Percentiles rank a stretch among this genome's conserved stretches.
Evolutionary conservation across 2,888 invertebrate species (phyloP).

Genomic region (Clanis bilineata): DNA sequence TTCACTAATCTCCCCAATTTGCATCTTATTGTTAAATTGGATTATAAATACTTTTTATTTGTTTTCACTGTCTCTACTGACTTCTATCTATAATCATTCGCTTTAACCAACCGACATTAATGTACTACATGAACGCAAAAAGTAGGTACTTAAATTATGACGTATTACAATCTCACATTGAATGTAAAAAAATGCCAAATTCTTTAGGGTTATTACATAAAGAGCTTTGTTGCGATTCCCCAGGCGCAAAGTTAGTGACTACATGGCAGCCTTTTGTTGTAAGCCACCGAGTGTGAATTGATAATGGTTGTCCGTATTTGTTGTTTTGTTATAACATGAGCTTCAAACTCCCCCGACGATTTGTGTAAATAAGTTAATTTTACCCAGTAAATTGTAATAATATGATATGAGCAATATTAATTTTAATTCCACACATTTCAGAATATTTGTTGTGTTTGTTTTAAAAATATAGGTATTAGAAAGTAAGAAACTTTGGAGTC

Average conservation of each 20-base stretch:
- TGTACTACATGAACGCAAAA: neutral
- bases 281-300: constrained; percentile 69
- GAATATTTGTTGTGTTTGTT: too few relatives aligned
- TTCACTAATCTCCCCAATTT: too few relatives aligned
- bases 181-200: constrained; percentile 38
- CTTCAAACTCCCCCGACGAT: neutral
- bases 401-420: neutral
- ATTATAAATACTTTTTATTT: too few relatives aligned
- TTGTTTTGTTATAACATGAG: constrained; percentile 39
- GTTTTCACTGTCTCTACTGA: too few relatives aligned
- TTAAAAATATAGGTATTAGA: too few relatives aligned
- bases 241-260: constrained; percentile 49
- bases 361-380: neutral
- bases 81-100: too few relatives aligned
- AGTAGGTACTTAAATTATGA: neutral
- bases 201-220: constrained; percentile 49
- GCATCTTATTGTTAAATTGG: too few relatives aligned
- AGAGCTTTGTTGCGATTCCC: constrained; percentile 53
- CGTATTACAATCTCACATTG: constrained; percentile 18
- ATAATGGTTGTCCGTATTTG: constrained; percentile 63
- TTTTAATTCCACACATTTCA: too few relatives aligned
- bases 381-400: neutral
- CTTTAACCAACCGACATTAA: too few relatives aligned
- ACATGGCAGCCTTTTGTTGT: constrained; percentile 64
- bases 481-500: too few relatives aligned